Conservation (phyloP, 2,113 vertebrate species). For the Willisornis vidua region DNA sequence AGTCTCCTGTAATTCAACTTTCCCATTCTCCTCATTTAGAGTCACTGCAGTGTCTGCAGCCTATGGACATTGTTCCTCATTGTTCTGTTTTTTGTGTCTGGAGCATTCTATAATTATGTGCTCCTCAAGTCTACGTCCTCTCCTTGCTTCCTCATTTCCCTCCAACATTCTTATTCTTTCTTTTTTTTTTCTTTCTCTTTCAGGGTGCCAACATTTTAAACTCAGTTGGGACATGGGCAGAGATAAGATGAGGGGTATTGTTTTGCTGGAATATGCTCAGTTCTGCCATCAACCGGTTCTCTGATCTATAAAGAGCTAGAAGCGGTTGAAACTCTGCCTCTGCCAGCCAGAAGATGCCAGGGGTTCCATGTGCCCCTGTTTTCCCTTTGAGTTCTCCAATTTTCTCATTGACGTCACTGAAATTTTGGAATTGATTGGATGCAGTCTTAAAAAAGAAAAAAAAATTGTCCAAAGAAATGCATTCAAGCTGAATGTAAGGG, state of each 20-base stretch:
- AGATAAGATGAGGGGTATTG: constrained; percentile 68
- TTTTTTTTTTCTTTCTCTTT: constrained; percentile 67
- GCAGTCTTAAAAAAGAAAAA: constrained; percentile 21
- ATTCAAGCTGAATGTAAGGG: constrained; percentile 56
- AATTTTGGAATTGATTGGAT: constrained; percentile 60
- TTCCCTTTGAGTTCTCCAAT: constrained; percentile 49
- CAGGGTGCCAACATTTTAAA: constrained; percentile 65
- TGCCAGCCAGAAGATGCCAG: constrained; percentile 62
- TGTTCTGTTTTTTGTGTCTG: background rate
- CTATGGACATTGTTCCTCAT: background rate
- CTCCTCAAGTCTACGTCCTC: background rate
- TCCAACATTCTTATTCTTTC: constrained; percentile 58
- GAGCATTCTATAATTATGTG: background rate
- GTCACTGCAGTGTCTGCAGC: background rate
- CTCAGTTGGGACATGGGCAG: constrained; percentile 64
- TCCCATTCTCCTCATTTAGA: background rate
- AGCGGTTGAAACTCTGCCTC: constrained; percentile 62
- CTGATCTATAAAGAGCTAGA: constrained; percentile 60
- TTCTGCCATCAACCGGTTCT: constrained; percentile 67
- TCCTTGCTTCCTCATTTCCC: constrained; percentile 41
- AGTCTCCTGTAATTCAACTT: background rate
- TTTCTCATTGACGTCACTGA: constrained; percentile 49
- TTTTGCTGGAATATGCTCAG: constrained; percentile 65
- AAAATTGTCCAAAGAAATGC: constrained; percentile 52
- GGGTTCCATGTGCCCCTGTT: constrained; percentile 28